Evolutionary conservation across 2,888 invertebrate genomes (phyloP).

Genomic region (Idaea aversata): DNA sequence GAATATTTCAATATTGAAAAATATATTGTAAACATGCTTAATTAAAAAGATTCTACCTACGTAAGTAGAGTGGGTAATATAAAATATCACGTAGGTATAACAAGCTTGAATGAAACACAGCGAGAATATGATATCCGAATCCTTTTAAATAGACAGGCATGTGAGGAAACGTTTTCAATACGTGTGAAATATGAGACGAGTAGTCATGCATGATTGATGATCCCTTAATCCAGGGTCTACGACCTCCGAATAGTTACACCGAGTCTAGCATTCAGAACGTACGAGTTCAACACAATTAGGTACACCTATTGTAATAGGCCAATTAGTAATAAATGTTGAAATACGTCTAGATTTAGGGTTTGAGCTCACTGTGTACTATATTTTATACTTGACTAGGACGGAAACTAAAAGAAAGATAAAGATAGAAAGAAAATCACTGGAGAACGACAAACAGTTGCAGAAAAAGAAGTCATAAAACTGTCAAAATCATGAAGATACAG

Average conservation of each 20-base stretch:
- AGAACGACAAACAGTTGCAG: not conserved
- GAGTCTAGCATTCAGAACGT: conserved; percentile 44
- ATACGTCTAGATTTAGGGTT: conserved; percentile 23
- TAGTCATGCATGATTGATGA: conserved; percentile 70
- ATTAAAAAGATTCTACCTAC: not conserved
- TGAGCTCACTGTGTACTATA: not conserved
- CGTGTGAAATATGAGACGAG: conserved; percentile 66
- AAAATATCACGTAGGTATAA: not conserved
- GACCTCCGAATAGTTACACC: conserved; percentile 41
- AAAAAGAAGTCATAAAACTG: not conserved
- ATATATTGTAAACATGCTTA: not conserved
- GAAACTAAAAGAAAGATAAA: not conserved
- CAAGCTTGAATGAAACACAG: not conserved
- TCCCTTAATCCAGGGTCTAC: conserved; percentile 72
- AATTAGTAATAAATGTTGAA: conserved; percentile 19
- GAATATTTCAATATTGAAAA: not conserved
- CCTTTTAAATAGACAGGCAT: conserved; percentile 36
- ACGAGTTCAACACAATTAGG: conserved; percentile 59
- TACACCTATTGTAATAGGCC: conserved; percentile 33
- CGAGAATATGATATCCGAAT: conserved; percentile 30
- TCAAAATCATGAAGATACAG: too few relatives aligned
- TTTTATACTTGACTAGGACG: too few relatives aligned
- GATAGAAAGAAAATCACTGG: not conserved
- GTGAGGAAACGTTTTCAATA: conserved; percentile 45
- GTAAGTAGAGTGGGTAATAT: not conserved